phyloP scores from a whole-genome alignment of 1,140 invertebrate genomes.

The Drosophila repletoides region DNA sequence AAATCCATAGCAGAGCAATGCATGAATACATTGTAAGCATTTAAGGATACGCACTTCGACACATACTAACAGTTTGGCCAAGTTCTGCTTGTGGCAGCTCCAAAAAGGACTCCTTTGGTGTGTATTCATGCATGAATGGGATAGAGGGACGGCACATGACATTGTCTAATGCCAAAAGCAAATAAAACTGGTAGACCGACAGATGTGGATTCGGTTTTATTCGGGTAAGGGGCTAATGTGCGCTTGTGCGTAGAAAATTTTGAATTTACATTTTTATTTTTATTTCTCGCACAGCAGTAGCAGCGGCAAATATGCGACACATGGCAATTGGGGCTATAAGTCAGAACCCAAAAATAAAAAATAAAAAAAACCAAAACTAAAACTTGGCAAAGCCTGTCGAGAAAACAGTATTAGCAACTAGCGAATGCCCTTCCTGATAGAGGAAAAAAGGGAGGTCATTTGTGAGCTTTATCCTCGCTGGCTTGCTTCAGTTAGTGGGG shows the following conservation, averaged over 20 bases:
- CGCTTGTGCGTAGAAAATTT: constrained; percentile 76
- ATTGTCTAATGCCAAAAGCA: constrained; percentile 66
- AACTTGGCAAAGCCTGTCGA: neutral
- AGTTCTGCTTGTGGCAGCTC: constrained; percentile 4
- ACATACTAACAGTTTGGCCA: neutral
- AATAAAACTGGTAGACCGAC: constrained; percentile 58
- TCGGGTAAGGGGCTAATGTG: constrained; percentile 47
- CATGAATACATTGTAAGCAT: constrained; percentile 2
- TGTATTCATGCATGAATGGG: constrained; percentile 29
- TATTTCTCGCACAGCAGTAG: constrained; percentile 44
- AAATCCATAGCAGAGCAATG: neutral
- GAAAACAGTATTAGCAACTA: constrained; percentile 8
- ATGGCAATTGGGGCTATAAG: constrained; percentile 61
- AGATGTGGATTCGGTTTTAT: constrained; percentile 11
- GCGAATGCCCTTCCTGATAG: constrained; percentile 18
- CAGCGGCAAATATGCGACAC: constrained; percentile 66
- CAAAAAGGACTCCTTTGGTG: constrained; percentile 3
- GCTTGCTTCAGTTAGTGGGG: too few relatives aligned
- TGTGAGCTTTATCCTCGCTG: too few relatives aligned
- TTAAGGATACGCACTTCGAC: constrained; percentile 4
- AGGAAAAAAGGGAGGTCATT: too few relatives aligned
- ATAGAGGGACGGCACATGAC: neutral
- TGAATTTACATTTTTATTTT: constrained; percentile 76
- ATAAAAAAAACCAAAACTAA: neutral
- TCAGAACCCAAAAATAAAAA: constrained; percentile 9